Evolutionary conservation across 2,113 vertebrate species (phyloP).

Genomic region (cattle (Bos taurus)): DNA sequence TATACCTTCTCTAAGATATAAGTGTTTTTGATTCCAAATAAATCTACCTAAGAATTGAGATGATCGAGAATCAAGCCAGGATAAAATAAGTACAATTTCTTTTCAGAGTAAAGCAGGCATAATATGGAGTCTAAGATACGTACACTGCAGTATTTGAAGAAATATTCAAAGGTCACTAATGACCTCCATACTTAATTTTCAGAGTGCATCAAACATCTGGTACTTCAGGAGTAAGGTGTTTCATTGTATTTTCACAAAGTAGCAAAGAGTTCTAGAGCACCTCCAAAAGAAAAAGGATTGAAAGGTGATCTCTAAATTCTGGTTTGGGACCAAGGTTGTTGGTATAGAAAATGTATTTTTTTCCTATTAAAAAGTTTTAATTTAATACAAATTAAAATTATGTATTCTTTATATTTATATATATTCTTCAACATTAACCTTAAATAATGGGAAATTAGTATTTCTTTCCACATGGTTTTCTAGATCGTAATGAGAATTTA

Average conservation of each 20-base stretch:
- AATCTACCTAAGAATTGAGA: neutral
- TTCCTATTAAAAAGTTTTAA: neutral
- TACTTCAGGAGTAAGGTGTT: neutral
- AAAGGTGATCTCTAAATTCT: neutral
- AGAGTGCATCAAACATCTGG: neutral
- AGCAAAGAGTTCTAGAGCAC: neutral
- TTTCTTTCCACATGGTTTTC: neutral
- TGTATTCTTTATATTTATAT: neutral
- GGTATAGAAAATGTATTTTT: neutral
- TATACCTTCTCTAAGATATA: neutral
- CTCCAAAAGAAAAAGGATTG: neutral
- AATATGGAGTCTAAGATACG: neutral
- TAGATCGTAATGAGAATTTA: neutral
- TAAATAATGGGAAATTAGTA: neutral
- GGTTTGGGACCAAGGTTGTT: neutral
- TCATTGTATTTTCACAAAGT: neutral
- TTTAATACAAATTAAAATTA: neutral
- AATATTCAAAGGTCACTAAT: neutral
- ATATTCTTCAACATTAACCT: neutral
- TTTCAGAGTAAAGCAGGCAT: neutral
- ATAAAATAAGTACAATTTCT: neutral
- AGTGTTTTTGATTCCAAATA: neutral
- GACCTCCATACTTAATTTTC: neutral
- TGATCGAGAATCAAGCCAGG: neutral
- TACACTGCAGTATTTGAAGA: neutral